phyloP scores from a whole-genome alignment of 1,140 invertebrate species.

The Periplaneta americana region DNA sequence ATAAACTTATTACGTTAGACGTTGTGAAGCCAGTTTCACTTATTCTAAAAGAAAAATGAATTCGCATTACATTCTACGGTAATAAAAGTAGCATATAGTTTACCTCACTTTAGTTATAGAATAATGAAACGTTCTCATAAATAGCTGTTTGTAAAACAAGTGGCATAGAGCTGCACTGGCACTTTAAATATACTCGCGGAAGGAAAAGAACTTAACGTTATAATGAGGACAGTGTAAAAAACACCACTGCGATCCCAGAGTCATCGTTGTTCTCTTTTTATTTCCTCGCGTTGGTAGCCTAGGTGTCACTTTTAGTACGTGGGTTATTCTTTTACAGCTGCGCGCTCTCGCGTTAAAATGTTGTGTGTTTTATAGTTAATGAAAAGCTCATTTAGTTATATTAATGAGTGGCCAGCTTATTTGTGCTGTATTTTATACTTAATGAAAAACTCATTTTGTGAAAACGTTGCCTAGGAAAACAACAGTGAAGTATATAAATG shows the following conservation, averaged over 20 bases:
- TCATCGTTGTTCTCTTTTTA: background rate
- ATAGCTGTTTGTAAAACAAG: too few relatives aligned
- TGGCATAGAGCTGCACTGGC: too few relatives aligned
- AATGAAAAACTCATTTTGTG: background rate
- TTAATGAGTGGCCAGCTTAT: background rate
- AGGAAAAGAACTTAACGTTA: too few relatives aligned
- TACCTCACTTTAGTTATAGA: too few relatives aligned
- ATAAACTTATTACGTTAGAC: too few relatives aligned
- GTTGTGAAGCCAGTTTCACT: too few relatives aligned
- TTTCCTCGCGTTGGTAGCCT: background rate
- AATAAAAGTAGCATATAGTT: too few relatives aligned
- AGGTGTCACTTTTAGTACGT: background rate
- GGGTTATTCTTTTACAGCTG: background rate
- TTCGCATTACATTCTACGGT: too few relatives aligned
- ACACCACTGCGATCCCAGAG: background rate
- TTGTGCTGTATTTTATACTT: background rate
- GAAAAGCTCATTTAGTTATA: background rate
- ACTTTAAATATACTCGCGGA: too few relatives aligned
- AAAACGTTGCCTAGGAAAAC: background rate
- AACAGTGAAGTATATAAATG: background rate
- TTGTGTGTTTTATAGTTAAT: background rate
- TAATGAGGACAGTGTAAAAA: background rate
- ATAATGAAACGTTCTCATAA: too few relatives aligned
- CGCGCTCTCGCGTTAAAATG: background rate
- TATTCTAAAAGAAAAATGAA: too few relatives aligned